Evolutionary conservation across 2,888 invertebrate species (phyloP), one percentile per base, ranked within the genome.

Genomic region (Calephelis perditalis): DNA sequence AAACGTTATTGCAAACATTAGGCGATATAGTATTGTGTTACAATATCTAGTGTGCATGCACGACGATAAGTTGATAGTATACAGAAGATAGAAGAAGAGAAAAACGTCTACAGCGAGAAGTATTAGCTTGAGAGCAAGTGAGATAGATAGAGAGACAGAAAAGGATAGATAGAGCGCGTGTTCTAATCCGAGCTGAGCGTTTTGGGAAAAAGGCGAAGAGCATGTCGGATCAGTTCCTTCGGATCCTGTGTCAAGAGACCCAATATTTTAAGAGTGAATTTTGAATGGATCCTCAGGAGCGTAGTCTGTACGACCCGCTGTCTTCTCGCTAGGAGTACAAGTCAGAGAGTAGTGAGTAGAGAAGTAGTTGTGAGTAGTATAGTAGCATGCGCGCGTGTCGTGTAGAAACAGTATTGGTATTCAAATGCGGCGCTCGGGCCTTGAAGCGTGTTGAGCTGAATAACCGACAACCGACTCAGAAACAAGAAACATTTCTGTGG

Each of bases 321-420:
- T 75, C 73, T 82, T 82, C 81, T 82, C 86, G 81, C 88, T 89
- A 88, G 84, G 81, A 88, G 85, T 85, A 84, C 40, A 80, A 82
- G 82, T 85, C 75, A 81, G 80, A 85, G 71, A 86, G 86, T 86
- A 84, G 86, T 87, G 86, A 88, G 89, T 90, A 84, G 78, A 84
- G 79, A 85, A 86, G 83, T 83, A 85, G 81, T 85, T 82, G 87
- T 89, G 88, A 86, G 87, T 87, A 77, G 81, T 82, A 79, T 73
- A 81, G 78, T 78, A 82, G 82, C 89, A 89, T 89, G 90, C 89
- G 88, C 91, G 87, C 86, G 88, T 89, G 88, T 89, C 79, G 84
- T 87, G 90, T 89, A 82, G 79, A 81, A 52, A 82, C 81, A 90
- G 92, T 92, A 93, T 93, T 93, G 93, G 93, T 93, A 93, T 93